Evolutionary conservation across 2,113 vertebrate species (phyloP).

Genomic region (Nestor notabilis): DNA sequence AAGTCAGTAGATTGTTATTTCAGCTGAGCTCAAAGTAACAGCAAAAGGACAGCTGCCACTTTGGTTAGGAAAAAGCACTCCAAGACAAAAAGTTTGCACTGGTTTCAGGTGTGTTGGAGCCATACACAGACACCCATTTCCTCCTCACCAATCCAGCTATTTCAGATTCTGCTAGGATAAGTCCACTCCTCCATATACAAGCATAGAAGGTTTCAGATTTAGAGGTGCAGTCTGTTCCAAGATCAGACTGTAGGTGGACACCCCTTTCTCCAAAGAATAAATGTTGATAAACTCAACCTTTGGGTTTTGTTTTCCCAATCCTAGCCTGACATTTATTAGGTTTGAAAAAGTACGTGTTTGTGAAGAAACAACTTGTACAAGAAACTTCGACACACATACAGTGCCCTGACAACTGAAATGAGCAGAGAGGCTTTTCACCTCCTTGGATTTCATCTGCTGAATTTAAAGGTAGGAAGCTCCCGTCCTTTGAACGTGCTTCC

Average conservation of each 20-base stretch:
- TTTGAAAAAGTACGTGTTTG: not conserved
- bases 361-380: not conserved
- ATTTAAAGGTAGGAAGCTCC: not conserved
- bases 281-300: not conserved
- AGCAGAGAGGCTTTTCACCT: not conserved
- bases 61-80: not conserved
- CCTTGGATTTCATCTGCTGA: not conserved
- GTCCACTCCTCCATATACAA: not conserved
- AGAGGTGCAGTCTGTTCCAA: not conserved
- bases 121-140: accelerated
- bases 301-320: not conserved
- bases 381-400: not conserved
- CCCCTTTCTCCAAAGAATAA: not conserved
- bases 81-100: not conserved
- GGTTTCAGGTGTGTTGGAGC: not conserved
- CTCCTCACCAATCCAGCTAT: not conserved
- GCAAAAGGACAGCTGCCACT: not conserved
- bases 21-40: not conserved
- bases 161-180: not conserved
- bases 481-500: not conserved
- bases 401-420: not conserved
- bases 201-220: not conserved
- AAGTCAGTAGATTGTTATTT: not conserved
- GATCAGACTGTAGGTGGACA: not conserved
- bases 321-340: not conserved